These are phyloP conservation scores for Chionoecetes opilio DNA, from an alignment of 1,140 invertebrate species.

Conservation along the genomic window DNA sequence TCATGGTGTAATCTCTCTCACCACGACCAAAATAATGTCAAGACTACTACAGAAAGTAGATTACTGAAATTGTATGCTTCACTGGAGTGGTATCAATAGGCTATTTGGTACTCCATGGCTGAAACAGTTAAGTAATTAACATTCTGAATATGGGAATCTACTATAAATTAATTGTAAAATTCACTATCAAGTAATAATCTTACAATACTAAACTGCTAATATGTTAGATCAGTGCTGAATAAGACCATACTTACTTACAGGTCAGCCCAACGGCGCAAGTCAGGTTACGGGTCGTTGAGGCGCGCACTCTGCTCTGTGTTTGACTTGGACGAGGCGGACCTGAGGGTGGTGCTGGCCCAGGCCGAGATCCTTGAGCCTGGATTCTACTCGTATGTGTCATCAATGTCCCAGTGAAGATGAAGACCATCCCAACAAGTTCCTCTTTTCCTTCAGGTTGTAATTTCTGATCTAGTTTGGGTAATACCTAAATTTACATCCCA, in stretches of 20 bases:
- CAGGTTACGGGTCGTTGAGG: constrained; percentile 64
- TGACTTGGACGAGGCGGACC: constrained; percentile 69
- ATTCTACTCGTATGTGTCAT: constrained; percentile 70
- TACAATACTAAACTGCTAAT: no score
- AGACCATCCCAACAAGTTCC: neutral
- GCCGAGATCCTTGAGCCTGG: constrained; percentile 74
- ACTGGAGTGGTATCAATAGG: no score
- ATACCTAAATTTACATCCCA: neutral
- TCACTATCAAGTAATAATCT: no score
- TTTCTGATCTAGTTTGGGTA: neutral
- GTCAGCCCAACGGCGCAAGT: constrained; percentile 58
- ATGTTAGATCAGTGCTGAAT: neutral
- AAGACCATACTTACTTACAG: constrained; percentile 32
- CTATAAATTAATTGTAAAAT: no score
- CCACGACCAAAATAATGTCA: no score
- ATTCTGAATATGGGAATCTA: no score
- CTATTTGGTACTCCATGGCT: no score
- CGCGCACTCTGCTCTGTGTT: constrained; percentile 73
- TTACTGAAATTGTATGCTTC: no score
- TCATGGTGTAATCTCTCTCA: no score
- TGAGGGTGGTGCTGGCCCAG: constrained; percentile 69
- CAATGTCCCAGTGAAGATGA: constrained; percentile 58
- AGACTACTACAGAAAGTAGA: no score
- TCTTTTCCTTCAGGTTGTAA: neutral
- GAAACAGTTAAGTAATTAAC: no score